Base-by-base conservation (phyloP, 92 coral and sea anemone genomes). In the Virgularia gustaviana region DNA sequence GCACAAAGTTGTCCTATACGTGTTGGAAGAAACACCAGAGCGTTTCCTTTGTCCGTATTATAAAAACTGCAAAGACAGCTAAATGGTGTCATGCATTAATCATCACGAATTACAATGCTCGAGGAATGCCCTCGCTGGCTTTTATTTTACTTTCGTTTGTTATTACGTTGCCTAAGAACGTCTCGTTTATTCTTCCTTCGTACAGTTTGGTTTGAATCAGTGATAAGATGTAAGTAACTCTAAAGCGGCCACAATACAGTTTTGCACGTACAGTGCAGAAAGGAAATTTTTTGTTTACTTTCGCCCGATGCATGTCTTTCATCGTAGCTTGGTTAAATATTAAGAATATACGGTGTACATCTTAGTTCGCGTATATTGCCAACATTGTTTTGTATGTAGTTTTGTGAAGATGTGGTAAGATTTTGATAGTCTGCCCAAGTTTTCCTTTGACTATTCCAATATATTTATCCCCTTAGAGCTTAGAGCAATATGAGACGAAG, bases 1-100 rank as follows among this genome's bases (percentile, higher is more conserved):
- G n/a, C n/a, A n/a, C n/a, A n/a, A n/a, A n/a, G n/a, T n/a, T 27
- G 45, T 7, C 37, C 20, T 31, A 32, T 60, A 60, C 28, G 42
- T 34, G 37, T 4, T 60, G 11, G n/a, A 19, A 31, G 22, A 16
- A n/a, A 23, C 28, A 60, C 34, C 34, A 27, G 11, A 0, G 27
- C 27, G 12, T 27, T 24, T 66, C 54, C 55, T 49, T 68, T 68
- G 75, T 68, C 75, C 25, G 44, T 12, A 9, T 22, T 52, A 16
- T 15, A 47, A 29, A 44, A 68, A 68, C 61, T 68, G 75, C 75
- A 68, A 43, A 35, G 75, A 68, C 75, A 68, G 75, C 75, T 49
- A 68, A 68, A 68, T 32, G 30, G 20, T 36, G 61, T 68, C 75
- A 49, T 51, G 75, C 75, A 68, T 68, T 16, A 68, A 68, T 68